Evolutionary conservation across 2,797 vertebrate genomes (phyloP).

Genomic region (Neoniphon sammara): DNA sequence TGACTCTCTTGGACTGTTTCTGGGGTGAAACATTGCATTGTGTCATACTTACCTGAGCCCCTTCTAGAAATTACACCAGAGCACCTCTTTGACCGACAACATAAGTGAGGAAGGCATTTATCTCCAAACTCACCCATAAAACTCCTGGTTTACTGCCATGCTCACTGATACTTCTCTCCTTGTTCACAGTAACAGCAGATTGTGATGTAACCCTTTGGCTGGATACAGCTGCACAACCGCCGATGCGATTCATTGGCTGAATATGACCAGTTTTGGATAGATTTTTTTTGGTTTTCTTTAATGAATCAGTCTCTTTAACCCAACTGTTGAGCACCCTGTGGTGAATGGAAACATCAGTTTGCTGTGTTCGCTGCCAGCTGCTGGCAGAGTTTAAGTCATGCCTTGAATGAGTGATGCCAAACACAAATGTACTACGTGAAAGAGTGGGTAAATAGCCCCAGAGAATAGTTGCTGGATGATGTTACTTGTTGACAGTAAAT

Average conservation of each 20-base stretch:
- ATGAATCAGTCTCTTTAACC: slow-evolving; percentile 24
- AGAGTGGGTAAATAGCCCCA: slow-evolving; percentile 36
- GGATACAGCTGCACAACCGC: slow-evolving; percentile 10
- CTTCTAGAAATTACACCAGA: background rate
- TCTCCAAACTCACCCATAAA: slow-evolving; percentile 24
- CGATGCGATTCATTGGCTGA: slow-evolving; percentile 18
- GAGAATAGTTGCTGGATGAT: slow-evolving; percentile 67
- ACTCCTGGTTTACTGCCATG: slow-evolving; percentile 19
- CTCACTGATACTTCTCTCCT: background rate
- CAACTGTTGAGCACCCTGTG: background rate
- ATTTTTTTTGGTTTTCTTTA: slow-evolving; percentile 17
- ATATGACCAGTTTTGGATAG: slow-evolving; percentile 8
- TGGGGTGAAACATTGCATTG: background rate
- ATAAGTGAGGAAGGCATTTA: slow-evolving; percentile 30
- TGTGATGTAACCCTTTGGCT: background rate
- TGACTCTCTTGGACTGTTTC: background rate
- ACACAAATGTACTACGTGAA: slow-evolving; percentile 21
- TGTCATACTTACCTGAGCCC: background rate
- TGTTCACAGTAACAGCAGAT: background rate
- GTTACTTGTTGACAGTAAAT: slow-evolving; percentile 74
- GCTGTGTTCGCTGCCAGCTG: slow-evolving; percentile 22
- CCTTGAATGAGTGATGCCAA: slow-evolving; percentile 34
- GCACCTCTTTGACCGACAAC: background rate
- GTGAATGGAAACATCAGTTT: slow-evolving; percentile 14
- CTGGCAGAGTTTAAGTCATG: slow-evolving; percentile 2